Percentiles rank a stretch among this genome's conserved stretches.
phyloP scores from a whole-genome alignment of 2,113 vertebrate species.

The Nothocercus julius region DNA sequence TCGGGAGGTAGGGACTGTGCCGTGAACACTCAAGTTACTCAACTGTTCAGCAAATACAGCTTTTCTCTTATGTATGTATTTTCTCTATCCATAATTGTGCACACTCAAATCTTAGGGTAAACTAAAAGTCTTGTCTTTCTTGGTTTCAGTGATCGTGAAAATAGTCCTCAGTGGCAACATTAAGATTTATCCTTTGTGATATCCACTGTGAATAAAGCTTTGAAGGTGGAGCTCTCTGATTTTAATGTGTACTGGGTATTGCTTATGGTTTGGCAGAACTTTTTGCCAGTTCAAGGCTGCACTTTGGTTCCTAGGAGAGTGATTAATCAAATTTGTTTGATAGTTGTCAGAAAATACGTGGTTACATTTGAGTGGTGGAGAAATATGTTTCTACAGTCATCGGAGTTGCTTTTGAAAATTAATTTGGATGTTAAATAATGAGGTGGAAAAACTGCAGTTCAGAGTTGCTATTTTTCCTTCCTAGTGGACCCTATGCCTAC shows the following conservation, averaged over 20 bases:
- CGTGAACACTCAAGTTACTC: background rate
- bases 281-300: background rate
- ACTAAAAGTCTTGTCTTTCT: background rate
- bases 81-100: background rate
- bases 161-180: background rate
- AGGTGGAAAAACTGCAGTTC: background rate
- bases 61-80: background rate
- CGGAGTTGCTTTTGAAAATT: background rate
- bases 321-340: background rate
- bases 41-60: background rate
- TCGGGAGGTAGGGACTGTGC: background rate
- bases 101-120: background rate
- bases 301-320: background rate
- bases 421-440: background rate
- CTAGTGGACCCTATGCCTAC: background rate
- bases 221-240: background rate
- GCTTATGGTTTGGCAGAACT: background rate
- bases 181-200: background rate
- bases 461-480: background rate
- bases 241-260: background rate
- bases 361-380: rapidly evolving
- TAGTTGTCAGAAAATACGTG: background rate
- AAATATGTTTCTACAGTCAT: background rate
- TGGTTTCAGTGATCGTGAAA: background rate
- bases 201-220: background rate